These are phyloP conservation scores for Zeus faber DNA, from an alignment of 2,113 vertebrate genomes.

Conservation along the genomic window DNA sequence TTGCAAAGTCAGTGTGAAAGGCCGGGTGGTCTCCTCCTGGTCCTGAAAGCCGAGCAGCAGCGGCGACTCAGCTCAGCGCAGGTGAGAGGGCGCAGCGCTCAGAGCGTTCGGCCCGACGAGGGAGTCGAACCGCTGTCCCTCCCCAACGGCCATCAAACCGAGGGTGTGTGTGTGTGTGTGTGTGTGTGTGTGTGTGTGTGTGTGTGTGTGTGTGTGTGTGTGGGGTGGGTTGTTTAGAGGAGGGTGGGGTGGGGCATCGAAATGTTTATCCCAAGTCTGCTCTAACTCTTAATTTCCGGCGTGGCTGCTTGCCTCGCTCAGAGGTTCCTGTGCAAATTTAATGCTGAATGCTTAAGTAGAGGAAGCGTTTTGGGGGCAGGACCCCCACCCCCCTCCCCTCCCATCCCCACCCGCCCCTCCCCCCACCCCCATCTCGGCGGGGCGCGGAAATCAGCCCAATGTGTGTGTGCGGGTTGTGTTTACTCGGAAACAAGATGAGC, in stretches of 20 bases:
- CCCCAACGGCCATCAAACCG: no score
- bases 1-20: no score
- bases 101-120: no score
- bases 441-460: constrained; percentile 19
- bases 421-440: background rate
- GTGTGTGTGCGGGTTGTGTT: constrained; percentile 39
- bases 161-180: background rate
- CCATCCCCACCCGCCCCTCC: background rate
- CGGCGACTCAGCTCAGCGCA: no score
- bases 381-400: background rate
- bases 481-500: constrained; percentile 28
- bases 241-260: constrained; percentile 3
- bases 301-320: constrained; percentile 13
- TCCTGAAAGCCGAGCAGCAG: no score
- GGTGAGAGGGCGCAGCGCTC: no score
- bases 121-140: no score
- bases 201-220: constrained; percentile 4
- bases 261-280: constrained; percentile 45
- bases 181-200: constrained; percentile 10
- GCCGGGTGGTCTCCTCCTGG: no score
- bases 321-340: constrained; percentile 19
- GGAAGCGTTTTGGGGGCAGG: constrained; percentile 11
- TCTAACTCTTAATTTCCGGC: constrained; percentile 40
- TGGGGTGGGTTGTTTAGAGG: background rate
- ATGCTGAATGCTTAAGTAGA: constrained; percentile 13